Evolutionary conservation across 2,113 vertebrate genomes (phyloP).

Genomic region (Pimephales promelas): DNA sequence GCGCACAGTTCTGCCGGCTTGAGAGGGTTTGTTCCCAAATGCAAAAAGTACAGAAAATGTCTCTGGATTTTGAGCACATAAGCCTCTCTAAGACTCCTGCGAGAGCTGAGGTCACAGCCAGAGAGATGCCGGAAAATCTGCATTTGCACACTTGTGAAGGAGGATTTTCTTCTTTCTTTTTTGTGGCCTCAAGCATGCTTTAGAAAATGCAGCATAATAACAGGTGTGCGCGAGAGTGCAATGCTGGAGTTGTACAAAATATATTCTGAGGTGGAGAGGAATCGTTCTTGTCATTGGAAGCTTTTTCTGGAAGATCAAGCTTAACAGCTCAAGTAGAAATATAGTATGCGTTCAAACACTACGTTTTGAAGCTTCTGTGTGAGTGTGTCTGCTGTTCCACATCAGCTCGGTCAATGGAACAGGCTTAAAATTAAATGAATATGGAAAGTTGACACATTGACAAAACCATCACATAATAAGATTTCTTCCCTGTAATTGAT

Average conservation of each 20-base stretch:
- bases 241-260: neutral
- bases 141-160: slow-evolving; percentile 29
- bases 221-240: neutral
- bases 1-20: neutral
- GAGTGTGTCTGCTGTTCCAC: slow-evolving; percentile 43
- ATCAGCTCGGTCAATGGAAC: slow-evolving; percentile 54
- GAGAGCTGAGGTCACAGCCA: slow-evolving; percentile 38
- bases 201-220: neutral
- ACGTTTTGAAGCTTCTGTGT: slow-evolving; percentile 58
- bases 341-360: neutral
- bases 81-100: slow-evolving; percentile 25
- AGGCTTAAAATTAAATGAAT: slow-evolving; percentile 63
- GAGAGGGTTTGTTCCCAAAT: slow-evolving; percentile 22
- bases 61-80: slow-evolving; percentile 23
- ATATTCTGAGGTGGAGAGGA: neutral
- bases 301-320: slow-evolving; percentile 6
- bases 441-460: slow-evolving; percentile 55
- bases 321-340: slow-evolving; percentile 5
- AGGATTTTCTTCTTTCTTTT: neutral
- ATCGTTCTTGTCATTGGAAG: neutral
- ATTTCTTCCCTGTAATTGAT: neutral
- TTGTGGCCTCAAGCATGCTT: slow-evolving; percentile 1
- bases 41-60: slow-evolving; percentile 7
- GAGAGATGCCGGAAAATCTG: slow-evolving; percentile 23
- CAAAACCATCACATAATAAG: slow-evolving; percentile 17